Percentiles rank a stretch among this genome's conserved stretches.
Conservation (phyloP, 2,113 vertebrate genomes). For the Pelvicachromis taeniatus region DNA sequence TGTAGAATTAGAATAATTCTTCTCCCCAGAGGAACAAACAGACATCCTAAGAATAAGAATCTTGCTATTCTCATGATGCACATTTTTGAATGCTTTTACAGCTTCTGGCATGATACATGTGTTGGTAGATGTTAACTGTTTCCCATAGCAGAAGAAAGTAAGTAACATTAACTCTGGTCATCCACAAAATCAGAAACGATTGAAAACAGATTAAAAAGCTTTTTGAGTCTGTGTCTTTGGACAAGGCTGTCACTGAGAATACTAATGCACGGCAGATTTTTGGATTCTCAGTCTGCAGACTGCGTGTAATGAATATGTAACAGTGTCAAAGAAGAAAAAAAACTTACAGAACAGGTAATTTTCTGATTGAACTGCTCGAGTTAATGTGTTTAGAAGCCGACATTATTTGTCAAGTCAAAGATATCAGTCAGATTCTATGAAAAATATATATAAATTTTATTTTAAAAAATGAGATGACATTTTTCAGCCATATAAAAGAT, state of each 20-base stretch:
- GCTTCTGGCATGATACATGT: background rate
- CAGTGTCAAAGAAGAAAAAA: background rate
- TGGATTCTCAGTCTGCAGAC: background rate
- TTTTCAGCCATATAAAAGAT: background rate
- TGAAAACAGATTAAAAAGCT: background rate
- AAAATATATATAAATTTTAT: background rate
- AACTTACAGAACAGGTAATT: background rate
- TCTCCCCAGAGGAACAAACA: background rate
- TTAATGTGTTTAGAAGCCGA: background rate
- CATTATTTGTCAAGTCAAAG: background rate
- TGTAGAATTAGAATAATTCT: background rate
- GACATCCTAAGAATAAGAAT: background rate
- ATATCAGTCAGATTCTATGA: background rate
- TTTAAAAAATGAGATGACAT: background rate
- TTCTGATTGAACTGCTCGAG: background rate
- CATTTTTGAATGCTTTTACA: background rate
- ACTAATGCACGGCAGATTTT: background rate
- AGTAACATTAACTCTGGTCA: background rate
- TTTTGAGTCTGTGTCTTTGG: background rate
- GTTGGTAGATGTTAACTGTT: background rate
- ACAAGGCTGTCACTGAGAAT: background rate
- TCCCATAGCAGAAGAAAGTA: background rate
- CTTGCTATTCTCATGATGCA: background rate
- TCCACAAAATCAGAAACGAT: background rate
- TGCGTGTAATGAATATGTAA: slow-evolving; percentile 1